Evolutionary conservation across 1,140 invertebrate species (phyloP), one percentile per base, ranked within the genome.

Genomic region (Musca vetustissima): DNA sequence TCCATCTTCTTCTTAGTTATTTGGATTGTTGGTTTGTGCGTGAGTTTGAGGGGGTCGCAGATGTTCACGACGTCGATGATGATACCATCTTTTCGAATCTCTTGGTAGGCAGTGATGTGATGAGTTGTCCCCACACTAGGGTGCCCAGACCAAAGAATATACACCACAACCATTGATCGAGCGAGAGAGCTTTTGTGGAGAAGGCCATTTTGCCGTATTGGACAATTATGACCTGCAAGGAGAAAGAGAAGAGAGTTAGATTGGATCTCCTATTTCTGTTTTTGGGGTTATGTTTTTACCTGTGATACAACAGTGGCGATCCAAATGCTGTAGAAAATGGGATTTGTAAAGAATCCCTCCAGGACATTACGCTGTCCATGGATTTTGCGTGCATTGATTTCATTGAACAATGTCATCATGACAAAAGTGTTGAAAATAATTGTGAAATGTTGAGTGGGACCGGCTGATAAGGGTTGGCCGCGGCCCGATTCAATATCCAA

Each of bases 401-500:
- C 98, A 88, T 99, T 99, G 87, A 98, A 99, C 43, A 99, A 87
- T 22, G 98, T 99, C 98, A 99, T 99, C 95, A 99, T 97, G 64
- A 99, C 98, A 86, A 99, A 99, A 17, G 96, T 94, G 86, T 99
- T 99, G 87, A 99, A 99, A 80, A 99, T 98, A 78, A 99, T 93
- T 11, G 98, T 99, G 85, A 99, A 99, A 86, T 99, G 98, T 85
- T 96, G 91, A 48, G 94, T 92, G 47, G 97, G 95, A 71, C 91
- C 91, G 22, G 91, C 84, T 75, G 89, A 88, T 36, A 91, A 79
- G 69, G 88, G 86, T 67, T 90, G 89, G 50, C 87, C 87, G 66
- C 89, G 87, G 69, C 96, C 96, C 72, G 91, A 91, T 72, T 97
- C 95, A 85, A 99, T 98, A 84, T 97, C 95, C 74, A 99, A 89